Base-by-base conservation (phyloP, 2,888 invertebrate species). In the Lasioglossum calceatum region DNA sequence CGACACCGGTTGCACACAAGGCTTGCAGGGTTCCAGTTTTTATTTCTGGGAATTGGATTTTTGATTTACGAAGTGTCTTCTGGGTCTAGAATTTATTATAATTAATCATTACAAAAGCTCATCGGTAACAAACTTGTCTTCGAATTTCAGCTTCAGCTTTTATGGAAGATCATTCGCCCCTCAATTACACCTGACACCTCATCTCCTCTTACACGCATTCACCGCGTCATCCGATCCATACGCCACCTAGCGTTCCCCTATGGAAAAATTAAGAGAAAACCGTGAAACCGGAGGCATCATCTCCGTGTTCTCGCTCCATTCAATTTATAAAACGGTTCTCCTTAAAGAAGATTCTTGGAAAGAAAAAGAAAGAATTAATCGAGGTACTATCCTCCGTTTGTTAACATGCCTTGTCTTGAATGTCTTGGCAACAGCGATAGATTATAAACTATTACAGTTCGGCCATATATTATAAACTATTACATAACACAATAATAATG, bases 291-390 rank as follows among this genome's bases (percentile, higher is more conserved):
- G 84, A 79, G 50, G 74, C 82, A 79, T 80, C 79, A 32, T 71
- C 72, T 77, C 4, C 42, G 50, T 58, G n/a, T 42, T 32, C 19
- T 32, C n/a, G 27, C 32, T 50, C 42, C 23, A 44, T 77, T 77
- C 77, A 12, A 82, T 87, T 83, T 79, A 84, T 90, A 89, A 90
- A 90, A 84, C 82, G 86, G 81, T 71, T 10, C 44, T 81, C 64
- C 70, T 79, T 89, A 77, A 85, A 77, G 80, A 23, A 42, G 42
- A 42, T 12, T 39, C 23, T 86, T 75, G 81, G 80, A 74, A 36
- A 39, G 67, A 8, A 23, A 23, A 19, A 36, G 8, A 67, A 67
- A 32, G 36, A 19, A 36, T 36, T 36, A 8, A 36, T 32, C 42
- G 42, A 2, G 10, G 10, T 42, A 42, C 42, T 42, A 10, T 42